phyloP scores from a whole-genome alignment of 2,888 invertebrate species.

The Dendrolimus pini region DNA sequence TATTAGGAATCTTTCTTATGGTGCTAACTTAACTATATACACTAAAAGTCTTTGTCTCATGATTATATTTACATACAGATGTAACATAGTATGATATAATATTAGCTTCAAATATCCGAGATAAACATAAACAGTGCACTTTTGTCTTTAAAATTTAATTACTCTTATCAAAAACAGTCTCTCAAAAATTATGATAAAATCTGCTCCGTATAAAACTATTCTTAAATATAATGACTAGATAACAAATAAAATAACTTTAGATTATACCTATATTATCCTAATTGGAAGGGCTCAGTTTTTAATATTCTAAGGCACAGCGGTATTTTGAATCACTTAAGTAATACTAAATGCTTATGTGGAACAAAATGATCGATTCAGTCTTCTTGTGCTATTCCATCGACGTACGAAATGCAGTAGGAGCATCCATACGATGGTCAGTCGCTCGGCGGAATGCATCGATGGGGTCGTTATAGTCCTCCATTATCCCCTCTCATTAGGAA shows the following conservation, averaged over 20 bases:
- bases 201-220: conserved; percentile 26
- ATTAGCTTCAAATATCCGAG: conserved; percentile 5
- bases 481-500: conserved; percentile 75
- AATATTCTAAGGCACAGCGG: conserved; percentile 69
- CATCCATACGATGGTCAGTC: conserved; percentile 55
- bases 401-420: conserved; percentile 57
- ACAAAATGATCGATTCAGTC: conserved; percentile 66
- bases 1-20: conserved; percentile 73
- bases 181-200: conserved; percentile 10
- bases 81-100: conserved; percentile 9
- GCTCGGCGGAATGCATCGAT: conserved; percentile 67
- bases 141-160: not conserved
- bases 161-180: conserved; percentile 5
- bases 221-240: conserved; percentile 68
- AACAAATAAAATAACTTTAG: conserved; percentile 48
- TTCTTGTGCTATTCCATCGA: conserved; percentile 58
- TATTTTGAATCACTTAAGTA: conserved; percentile 50
- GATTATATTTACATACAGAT: conserved; percentile 9
- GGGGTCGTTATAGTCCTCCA: conserved; percentile 69
- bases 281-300: conserved; percentile 45
- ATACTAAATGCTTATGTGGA: conserved; percentile 63
- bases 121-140: not conserved
- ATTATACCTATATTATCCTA: conserved; percentile 31
- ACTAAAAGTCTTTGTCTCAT: conserved; percentile 67
- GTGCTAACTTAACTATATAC: conserved; percentile 56